These are phyloP conservation scores for Harpegnathos saltator DNA, from an alignment of 1,140 invertebrate genomes.

Conservation along the genomic window DNA sequence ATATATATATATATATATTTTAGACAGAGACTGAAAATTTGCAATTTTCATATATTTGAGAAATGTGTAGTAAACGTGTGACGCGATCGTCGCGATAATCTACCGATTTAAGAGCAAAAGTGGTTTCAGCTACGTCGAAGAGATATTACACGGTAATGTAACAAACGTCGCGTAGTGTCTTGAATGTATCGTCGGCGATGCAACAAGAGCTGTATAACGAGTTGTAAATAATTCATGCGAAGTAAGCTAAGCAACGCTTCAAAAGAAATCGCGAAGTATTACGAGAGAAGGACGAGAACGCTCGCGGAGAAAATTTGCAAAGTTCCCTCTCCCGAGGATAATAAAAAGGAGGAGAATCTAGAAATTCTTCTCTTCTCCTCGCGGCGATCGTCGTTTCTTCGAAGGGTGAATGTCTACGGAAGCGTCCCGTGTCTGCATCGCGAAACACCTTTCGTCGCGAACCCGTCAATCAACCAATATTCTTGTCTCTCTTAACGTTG, in stretches of 20 bases:
- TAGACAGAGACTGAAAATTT: no score
- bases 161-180: neutral
- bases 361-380: slow-evolving; percentile 4
- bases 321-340: neutral
- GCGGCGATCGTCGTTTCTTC: neutral
- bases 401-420: neutral
- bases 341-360: neutral
- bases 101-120: neutral
- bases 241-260: slow-evolving; percentile 4
- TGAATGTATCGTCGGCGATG: neutral
- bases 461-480: no score
- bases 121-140: neutral
- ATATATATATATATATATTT: no score
- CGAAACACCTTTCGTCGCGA: neutral
- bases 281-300: neutral
- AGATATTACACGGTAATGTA: neutral
- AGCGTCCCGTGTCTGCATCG: neutral
- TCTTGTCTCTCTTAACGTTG: no score
- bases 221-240: slow-evolving; percentile 31
- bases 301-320: slow-evolving; percentile 13
- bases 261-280: neutral
- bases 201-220: slow-evolving; percentile 2
- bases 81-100: neutral
- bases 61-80: no score
- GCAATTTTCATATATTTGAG: no score